Evolutionary conservation across 92 coral and sea anemone genomes (phyloP).

Genomic region (Epizoanthus illoricatus): DNA sequence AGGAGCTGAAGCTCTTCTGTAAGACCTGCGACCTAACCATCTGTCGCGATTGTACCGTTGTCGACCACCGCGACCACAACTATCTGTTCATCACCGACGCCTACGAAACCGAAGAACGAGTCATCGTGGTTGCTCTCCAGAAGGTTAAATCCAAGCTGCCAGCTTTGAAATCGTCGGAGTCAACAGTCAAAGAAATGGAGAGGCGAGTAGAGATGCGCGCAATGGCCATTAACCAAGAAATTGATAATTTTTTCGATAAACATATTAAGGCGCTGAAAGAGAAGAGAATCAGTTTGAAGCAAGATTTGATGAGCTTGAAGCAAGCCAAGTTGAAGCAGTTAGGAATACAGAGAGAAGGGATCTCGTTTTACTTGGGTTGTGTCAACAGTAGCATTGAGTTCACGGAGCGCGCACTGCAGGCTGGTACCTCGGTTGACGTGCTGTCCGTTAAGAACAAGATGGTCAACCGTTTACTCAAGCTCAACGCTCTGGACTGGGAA

Average conservation of each 20-base stretch:
- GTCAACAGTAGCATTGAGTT: conserved; percentile 7
- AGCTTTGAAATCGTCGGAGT: background rate
- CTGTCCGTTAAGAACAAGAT: conserved; percentile 3
- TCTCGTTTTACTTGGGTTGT: background rate
- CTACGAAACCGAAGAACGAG: background rate
- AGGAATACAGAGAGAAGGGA: background rate
- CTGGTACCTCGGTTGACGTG: background rate
- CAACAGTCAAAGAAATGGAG: conserved; percentile 13
- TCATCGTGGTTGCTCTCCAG: background rate
- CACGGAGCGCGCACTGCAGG: conserved; percentile 10
- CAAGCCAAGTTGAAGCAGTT: background rate
- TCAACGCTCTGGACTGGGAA: conserved; percentile 14
- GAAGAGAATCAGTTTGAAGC: conserved; percentile 1
- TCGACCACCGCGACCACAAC: conserved; percentile 10
- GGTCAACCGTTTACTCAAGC: conserved; percentile 15
- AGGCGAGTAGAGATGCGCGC: background rate
- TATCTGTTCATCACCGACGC: background rate
- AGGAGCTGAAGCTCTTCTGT: conserved; percentile 1
- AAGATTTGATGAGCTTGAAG: background rate
- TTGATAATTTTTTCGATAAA: background rate
- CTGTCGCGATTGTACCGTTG: conserved; percentile 1
- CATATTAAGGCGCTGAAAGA: background rate
- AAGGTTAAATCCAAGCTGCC: conserved; percentile 1
- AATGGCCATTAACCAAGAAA: background rate
- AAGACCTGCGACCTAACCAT: conserved; percentile 3